These are phyloP conservation scores for Papilio dardanus DNA, from an alignment of 1,140 invertebrate species.

Conservation along the genomic window DNA sequence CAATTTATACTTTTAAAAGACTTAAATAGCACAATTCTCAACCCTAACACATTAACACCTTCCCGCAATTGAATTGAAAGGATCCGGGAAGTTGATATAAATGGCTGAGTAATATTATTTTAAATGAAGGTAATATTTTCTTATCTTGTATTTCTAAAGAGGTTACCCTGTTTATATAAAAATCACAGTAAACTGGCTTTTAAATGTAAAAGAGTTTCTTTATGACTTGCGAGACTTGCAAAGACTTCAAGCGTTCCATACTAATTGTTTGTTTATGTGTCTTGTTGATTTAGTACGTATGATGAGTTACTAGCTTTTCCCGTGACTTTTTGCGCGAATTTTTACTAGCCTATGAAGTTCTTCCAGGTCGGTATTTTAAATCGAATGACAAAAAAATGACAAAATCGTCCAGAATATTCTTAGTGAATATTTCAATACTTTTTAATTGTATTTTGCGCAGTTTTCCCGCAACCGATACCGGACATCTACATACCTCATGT, in stretches of 20 bases:
- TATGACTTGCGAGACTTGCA: no score
- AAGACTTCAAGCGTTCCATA: no score
- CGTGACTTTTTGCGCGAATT: no score
- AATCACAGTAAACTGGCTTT: not conserved
- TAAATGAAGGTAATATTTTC: not conserved
- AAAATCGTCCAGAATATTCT: no score
- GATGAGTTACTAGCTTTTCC: no score
- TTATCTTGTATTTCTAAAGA: constrained; percentile 9
- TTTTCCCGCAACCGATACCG: not conserved
- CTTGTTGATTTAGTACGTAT: no score
- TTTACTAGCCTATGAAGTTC: no score
- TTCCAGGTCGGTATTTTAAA: no score
- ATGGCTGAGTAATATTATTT: not conserved
- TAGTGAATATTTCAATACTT: no score
- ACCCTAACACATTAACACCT: not conserved
- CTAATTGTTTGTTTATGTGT: no score
- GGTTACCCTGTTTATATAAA: not conserved
- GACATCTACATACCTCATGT: not conserved
- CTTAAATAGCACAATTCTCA: not conserved
- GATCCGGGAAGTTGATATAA: not conserved
- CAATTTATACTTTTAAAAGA: not conserved
- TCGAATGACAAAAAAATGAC: no score
- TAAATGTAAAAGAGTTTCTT: constrained; percentile 10
- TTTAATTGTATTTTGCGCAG: constrained; percentile 11
- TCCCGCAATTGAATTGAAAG: not conserved